Evolutionary conservation across 2,888 invertebrate genomes (phyloP).

Genomic region (Linnaemya vulpina): DNA sequence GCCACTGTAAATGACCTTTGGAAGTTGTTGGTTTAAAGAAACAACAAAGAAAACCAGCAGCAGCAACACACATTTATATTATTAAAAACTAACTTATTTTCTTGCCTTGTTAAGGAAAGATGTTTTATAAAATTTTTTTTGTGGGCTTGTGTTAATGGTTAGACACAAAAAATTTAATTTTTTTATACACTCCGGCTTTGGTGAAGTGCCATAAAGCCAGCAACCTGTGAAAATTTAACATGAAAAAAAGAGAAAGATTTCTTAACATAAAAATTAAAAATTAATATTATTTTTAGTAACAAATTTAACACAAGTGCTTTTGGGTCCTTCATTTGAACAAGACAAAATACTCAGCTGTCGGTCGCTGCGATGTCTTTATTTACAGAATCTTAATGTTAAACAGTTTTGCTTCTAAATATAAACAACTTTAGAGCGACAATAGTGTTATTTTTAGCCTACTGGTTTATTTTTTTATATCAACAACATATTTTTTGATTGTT

Average conservation of each 20-base stretch:
- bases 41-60: constrained; percentile 11
- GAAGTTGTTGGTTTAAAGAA: constrained; percentile 48
- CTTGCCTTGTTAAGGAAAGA: not conserved
- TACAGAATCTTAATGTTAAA: not conserved
- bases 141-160: constrained; percentile 32
- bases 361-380: not conserved
- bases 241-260: not conserved
- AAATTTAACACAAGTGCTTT: constrained; percentile 53
- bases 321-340: not conserved
- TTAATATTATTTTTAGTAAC: constrained; percentile 22
- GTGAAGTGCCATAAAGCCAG: constrained; percentile 49
- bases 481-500: too few relatives aligned
- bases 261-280: constrained; percentile 62
- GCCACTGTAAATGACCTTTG: constrained; percentile 66
- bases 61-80: constrained; percentile 35
- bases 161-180: constrained; percentile 35
- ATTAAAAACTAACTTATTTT: constrained; percentile 8
- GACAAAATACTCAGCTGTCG: not conserved
- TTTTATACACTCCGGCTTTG: constrained; percentile 11
- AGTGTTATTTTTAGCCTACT: too few relatives aligned
- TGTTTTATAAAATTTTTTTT: constrained; percentile 40
- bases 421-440: too few relatives aligned
- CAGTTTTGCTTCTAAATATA: too few relatives aligned
- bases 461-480: too few relatives aligned
- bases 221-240: constrained; percentile 33